Conservation (phyloP, 2,888 invertebrate genomes). For the Corythucha ciliata region DNA sequence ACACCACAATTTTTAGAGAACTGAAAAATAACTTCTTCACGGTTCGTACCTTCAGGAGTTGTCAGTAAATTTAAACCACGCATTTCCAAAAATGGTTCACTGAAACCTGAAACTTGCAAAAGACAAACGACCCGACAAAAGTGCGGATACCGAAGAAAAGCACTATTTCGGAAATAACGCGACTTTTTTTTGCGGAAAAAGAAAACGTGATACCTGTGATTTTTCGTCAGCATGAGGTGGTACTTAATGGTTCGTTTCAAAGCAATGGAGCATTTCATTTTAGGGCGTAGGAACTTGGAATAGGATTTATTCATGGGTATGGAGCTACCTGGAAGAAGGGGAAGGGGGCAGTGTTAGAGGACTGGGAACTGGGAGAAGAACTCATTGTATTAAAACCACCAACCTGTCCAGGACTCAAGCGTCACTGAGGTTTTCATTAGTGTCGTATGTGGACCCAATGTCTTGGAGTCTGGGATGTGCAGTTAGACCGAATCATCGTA, state of each 20-base stretch:
- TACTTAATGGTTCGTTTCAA: constrained; percentile 28
- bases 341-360: constrained; percentile 14
- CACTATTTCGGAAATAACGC: too few species aligned
- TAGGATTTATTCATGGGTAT: too few species aligned
- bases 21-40: constrained; percentile 2
- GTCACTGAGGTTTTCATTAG: constrained; percentile 32
- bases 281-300: not conserved
- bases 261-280: constrained; percentile 21
- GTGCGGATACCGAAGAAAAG: too few species aligned
- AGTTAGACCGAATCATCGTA: constrained; percentile 17
- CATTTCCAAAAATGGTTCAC: too few species aligned
- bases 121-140: too few species aligned
- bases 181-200: not conserved
- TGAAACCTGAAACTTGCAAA: too few species aligned
- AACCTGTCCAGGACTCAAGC: constrained; percentile 30
- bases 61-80: too few species aligned
- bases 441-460: constrained; percentile 18
- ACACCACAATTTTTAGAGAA: not conserved
- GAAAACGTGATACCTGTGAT: not conserved
- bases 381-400: constrained; percentile 16
- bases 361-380: constrained; percentile 17
- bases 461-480: constrained; percentile 5
- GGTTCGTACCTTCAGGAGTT: too few species aligned
- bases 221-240: constrained; percentile 20
- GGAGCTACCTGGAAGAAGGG: not conserved